phyloP scores from a whole-genome alignment of 2,888 invertebrate genomes.

The Agonopterix alstromeriana region DNA sequence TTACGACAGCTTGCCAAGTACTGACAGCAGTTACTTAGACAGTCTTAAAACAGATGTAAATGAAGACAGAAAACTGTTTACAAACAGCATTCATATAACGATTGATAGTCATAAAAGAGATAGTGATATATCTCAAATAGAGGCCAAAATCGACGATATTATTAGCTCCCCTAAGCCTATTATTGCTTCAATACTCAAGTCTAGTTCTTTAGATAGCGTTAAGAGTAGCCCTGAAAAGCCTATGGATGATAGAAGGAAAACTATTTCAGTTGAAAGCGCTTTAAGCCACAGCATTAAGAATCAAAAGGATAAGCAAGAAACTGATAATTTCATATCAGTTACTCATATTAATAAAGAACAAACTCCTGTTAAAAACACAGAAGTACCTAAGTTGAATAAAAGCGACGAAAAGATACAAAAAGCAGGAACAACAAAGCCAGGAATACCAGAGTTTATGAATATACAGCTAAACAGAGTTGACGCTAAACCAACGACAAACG shows the following conservation, averaged over 20 bases:
- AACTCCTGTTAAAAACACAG: constrained; percentile 32
- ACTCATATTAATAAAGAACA: constrained; percentile 75
- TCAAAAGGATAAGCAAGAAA: constrained; percentile 44
- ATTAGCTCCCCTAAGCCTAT: constrained; percentile 72
- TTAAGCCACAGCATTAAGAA: constrained; percentile 38
- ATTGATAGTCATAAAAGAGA: constrained; percentile 59
- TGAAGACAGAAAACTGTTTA: constrained; percentile 57
- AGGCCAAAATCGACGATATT: constrained; percentile 74
- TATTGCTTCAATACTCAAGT: constrained; percentile 67
- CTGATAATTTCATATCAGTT: constrained; percentile 73
- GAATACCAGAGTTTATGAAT: constrained; percentile 82
- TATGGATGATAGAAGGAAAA: constrained; percentile 63
- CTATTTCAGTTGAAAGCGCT: constrained; percentile 69
- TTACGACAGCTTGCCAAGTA: constrained; percentile 66
- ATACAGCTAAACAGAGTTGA: constrained; percentile 84
- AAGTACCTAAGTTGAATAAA: constrained; percentile 43
- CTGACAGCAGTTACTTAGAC: constrained; percentile 67
- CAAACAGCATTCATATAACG: constrained; percentile 59
- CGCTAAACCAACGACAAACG: constrained; percentile 76
- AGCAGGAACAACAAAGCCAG: constrained; percentile 33
- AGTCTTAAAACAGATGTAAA: constrained; percentile 60
- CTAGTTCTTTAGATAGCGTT: constrained; percentile 77
- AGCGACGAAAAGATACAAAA: constrained; percentile 57
- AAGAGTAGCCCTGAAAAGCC: constrained; percentile 73
- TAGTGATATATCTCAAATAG: constrained; percentile 71